Evolutionary conservation across 2,113 vertebrate species (phyloP).

Genomic region (Empidonax traillii): DNA sequence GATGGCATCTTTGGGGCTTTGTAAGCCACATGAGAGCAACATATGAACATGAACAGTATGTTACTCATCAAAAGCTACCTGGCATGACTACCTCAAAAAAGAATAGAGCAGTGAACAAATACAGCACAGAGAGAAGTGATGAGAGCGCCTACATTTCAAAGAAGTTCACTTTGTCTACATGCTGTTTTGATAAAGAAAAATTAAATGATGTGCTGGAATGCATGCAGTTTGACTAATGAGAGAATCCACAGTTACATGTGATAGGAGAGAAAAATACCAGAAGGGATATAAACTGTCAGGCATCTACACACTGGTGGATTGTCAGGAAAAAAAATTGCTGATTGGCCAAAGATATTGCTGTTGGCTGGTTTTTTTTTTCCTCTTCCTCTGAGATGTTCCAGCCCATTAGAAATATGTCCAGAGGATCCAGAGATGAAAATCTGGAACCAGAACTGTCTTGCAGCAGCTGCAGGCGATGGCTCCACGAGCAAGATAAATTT

Average conservation of each 20-base stretch:
- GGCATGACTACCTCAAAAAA: not conserved
- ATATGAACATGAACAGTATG: not conserved
- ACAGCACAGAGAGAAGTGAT: not conserved
- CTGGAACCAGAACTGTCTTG: not conserved
- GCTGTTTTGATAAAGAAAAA: conserved; percentile 25
- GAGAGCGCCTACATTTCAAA: conserved; percentile 16
- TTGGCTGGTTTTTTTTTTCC: not conserved
- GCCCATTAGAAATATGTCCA: not conserved
- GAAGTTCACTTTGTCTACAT: conserved; percentile 19
- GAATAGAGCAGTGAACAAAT: not conserved
- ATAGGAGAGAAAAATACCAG: not conserved
- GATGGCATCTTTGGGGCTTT: not conserved
- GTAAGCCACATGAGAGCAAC: not conserved
- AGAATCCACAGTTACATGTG: not conserved
- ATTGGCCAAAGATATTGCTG: not conserved
- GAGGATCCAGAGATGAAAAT: not conserved
- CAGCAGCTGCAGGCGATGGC: not conserved
- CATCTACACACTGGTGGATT: not conserved
- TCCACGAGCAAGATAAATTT: not conserved
- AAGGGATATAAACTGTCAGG: not conserved
- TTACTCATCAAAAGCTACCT: conserved; percentile 49
- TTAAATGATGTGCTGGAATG: conserved; percentile 44
- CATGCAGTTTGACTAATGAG: conserved; percentile 25
- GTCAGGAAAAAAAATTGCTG: not conserved
- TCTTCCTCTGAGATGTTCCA: not conserved